Conservation (phyloP, 2,888 invertebrate genomes). For the Drosophila mimetica region DNA sequence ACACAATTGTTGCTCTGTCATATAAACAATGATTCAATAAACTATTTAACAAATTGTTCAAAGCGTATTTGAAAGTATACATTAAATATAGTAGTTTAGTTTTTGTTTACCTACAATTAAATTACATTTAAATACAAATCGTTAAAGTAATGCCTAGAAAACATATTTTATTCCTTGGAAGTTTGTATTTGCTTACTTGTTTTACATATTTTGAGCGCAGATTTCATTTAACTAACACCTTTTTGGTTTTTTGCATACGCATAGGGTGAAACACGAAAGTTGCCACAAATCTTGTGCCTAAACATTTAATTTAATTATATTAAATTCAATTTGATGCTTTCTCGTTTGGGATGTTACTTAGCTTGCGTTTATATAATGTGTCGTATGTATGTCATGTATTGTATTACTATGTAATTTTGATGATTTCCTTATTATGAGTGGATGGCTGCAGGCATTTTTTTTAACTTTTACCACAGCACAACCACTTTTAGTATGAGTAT, state of each 20-base stretch:
- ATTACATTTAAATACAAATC: slow-evolving; percentile 51
- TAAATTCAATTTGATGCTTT: slow-evolving; percentile 58
- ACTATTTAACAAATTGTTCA: slow-evolving; percentile 66
- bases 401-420: slow-evolving; percentile 19
- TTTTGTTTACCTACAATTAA: slow-evolving; percentile 49
- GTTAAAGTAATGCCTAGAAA: slow-evolving; percentile 60
- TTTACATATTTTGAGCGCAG: slow-evolving; percentile 38
- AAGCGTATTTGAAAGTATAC: slow-evolving; percentile 68
- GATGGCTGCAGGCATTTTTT: neutral
- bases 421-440: slow-evolving; percentile 11
- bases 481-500: slow-evolving; percentile 48
- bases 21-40: slow-evolving; percentile 59
- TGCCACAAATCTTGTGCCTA: slow-evolving; percentile 62
- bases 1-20: slow-evolving; percentile 52
- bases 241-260: slow-evolving; percentile 28
- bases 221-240: slow-evolving; percentile 48
- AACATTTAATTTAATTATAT: slow-evolving; percentile 55
- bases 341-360: slow-evolving; percentile 28
- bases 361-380: slow-evolving; percentile 19
- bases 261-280: slow-evolving; percentile 61
- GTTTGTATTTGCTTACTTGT: slow-evolving; percentile 22
- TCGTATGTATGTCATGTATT: slow-evolving; percentile 19
- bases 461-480: neutral
- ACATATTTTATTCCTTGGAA: slow-evolving; percentile 40
- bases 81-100: slow-evolving; percentile 42